Evolutionary conservation across 2,113 vertebrate genomes (phyloP).

Genomic region (Saguinus imperator): DNA sequence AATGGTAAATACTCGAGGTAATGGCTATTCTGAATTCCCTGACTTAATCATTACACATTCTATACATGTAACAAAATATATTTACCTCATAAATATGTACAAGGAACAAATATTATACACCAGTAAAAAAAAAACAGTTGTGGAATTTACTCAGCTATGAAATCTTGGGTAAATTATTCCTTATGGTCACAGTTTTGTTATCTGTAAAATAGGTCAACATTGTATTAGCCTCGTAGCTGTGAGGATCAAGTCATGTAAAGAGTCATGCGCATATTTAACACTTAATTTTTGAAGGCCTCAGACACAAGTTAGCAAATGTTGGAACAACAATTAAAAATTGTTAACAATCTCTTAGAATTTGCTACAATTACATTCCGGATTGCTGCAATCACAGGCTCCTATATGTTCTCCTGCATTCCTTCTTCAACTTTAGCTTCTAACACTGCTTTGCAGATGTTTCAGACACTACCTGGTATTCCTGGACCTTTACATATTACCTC

Average conservation of each 20-base stretch:
- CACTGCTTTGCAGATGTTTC: background rate
- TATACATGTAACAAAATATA: background rate
- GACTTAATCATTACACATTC: background rate
- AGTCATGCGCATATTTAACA: background rate
- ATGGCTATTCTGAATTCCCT: background rate
- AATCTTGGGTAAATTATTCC: background rate
- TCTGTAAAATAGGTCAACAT: background rate
- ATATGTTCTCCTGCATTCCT: background rate
- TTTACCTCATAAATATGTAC: background rate
- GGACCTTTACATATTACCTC: background rate
- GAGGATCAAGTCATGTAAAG: background rate
- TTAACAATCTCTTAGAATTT: background rate
- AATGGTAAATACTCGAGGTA: background rate
- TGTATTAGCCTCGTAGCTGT: background rate
- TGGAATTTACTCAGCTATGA: background rate
- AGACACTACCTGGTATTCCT: background rate
- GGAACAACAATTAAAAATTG: background rate
- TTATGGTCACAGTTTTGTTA: background rate
- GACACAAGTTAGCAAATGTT: background rate
- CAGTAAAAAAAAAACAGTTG: background rate
- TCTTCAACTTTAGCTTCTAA: background rate
- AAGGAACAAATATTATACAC: background rate
- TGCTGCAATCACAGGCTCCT: background rate
- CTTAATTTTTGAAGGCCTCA: slow-evolving; percentile 24
- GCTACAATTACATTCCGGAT: background rate